phyloP scores from a whole-genome alignment of 23 tunicate species.

The Ciona savignyi region DNA sequence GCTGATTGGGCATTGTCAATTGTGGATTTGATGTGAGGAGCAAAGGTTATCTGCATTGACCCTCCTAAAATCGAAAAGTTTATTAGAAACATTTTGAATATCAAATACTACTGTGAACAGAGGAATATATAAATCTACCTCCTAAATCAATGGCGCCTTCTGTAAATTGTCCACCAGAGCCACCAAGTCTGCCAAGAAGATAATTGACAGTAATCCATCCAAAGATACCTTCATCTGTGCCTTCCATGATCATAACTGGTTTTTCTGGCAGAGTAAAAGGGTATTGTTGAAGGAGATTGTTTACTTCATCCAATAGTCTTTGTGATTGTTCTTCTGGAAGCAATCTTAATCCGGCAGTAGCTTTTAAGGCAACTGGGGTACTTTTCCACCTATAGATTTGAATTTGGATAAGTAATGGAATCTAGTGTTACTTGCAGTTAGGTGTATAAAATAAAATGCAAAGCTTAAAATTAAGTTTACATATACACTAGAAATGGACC shows the following conservation, averaged over 20 bases:
- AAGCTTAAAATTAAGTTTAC: too few species aligned
- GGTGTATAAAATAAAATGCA: too few species aligned
- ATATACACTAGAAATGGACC: too few species aligned
- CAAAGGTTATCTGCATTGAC: conserved; percentile 74
- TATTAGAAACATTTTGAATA: too few species aligned
- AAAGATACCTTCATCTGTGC: conserved; percentile 65
- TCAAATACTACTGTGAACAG: too few species aligned
- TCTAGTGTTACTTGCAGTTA: too few species aligned
- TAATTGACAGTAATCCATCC: conserved; percentile 83
- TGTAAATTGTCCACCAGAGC: conserved; percentile 32
- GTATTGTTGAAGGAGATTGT: conserved; percentile 14
- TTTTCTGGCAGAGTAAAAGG: conserved; percentile 36
- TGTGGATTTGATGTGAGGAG: conserved; percentile 29
- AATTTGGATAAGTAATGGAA: too few species aligned
- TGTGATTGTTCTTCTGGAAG: conserved; percentile 55
- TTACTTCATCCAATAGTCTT: conserved; percentile 39
- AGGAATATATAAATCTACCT: conserved; percentile 17
- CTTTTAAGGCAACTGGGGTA: conserved; percentile 69
- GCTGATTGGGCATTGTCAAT: conserved; percentile 18
- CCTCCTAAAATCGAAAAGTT: conserved; percentile 32
- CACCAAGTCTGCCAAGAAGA: conserved; percentile 32
- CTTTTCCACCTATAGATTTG: conserved; percentile 35
- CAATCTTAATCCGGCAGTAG: conserved; percentile 80
- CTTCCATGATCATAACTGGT: conserved; percentile 73
- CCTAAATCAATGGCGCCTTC: conserved; percentile 80